Percentiles rank a stretch among this genome's conserved stretches.
Evolutionary conservation across 2,888 invertebrate species (phyloP).

Genomic region (Lasius fuliginosus): DNA sequence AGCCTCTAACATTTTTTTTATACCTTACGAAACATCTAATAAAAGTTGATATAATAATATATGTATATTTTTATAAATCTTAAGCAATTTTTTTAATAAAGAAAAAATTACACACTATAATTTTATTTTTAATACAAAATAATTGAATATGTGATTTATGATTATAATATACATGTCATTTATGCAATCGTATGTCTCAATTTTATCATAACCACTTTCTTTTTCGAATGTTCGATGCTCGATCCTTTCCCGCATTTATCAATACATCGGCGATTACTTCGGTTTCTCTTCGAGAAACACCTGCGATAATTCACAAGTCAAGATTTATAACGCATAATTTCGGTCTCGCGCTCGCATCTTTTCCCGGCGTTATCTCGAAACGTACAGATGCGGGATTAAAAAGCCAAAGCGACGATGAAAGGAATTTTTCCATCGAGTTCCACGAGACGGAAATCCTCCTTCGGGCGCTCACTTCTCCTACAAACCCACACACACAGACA

Average conservation of each 20-base stretch:
- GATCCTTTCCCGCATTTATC: constrained; percentile 26
- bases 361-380: constrained; percentile 62
- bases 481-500: constrained; percentile 7
- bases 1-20: not conserved
- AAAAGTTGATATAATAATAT: not conserved
- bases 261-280: not conserved
- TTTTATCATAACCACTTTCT: not conserved
- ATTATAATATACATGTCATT: not conserved
- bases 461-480: constrained; percentile 39
- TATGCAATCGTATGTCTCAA: not conserved
- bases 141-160: not conserved
- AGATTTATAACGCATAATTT: constrained; percentile 55
- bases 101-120: not conserved
- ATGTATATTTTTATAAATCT: not conserved
- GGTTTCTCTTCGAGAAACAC: constrained; percentile 15
- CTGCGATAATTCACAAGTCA: constrained; percentile 17
- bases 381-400: constrained; percentile 68
- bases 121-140: not conserved
- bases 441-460: constrained; percentile 63
- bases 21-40: not conserved
- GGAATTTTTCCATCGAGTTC: constrained; percentile 70
- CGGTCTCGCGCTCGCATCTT: constrained; percentile 54
- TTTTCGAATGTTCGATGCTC: not conserved
- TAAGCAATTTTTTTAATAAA: too few relatives aligned
- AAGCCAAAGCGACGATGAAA: constrained; percentile 68